Percentiles rank a stretch among this genome's conserved stretches.
Conservation (phyloP, 2,888 invertebrate genomes). For the Macrophya alboannulata region DNA sequence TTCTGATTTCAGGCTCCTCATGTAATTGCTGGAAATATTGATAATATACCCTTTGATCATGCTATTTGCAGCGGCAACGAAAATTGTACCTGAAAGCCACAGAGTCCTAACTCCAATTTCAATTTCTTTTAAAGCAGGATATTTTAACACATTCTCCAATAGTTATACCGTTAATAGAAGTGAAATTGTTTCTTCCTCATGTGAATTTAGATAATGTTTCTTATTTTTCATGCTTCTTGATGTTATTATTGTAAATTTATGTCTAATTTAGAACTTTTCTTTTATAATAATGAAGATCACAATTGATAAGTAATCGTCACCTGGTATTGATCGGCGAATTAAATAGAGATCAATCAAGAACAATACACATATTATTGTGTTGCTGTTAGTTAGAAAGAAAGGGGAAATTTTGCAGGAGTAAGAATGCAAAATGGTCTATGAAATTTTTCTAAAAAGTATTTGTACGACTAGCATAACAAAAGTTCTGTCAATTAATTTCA, state of each 20-base stretch:
- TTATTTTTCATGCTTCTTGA: constrained; percentile 48
- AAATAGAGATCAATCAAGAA: constrained; percentile 14
- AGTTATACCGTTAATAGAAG: background rate
- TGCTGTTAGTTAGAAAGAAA: constrained; percentile 11
- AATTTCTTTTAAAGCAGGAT: constrained; percentile 1
- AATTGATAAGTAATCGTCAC: constrained; percentile 7
- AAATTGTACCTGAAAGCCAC: constrained; percentile 51
- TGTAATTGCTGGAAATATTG: constrained; percentile 44
- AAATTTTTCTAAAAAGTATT: constrained; percentile 22
- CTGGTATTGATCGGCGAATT: constrained; percentile 24
- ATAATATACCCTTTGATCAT: background rate
- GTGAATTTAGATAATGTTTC: constrained; percentile 26
- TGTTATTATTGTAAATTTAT: constrained; percentile 33
- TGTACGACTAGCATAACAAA: constrained; percentile 29
- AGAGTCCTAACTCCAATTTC: constrained; percentile 54
- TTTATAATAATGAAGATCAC: background rate
- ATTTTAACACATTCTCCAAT: constrained; percentile 8
- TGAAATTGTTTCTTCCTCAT: background rate
- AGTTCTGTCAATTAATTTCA: constrained; percentile 44
- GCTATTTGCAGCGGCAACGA: constrained; percentile 20
- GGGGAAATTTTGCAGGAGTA: constrained; percentile 11
- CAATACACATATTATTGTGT: constrained; percentile 1
- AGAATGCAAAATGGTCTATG: constrained; percentile 17
- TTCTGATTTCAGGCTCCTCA: constrained; percentile 53
- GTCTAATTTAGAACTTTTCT: constrained; percentile 28